These are phyloP conservation scores for Dynastes maya DNA, from an alignment of 2,888 invertebrate species.

Conservation along the genomic window DNA sequence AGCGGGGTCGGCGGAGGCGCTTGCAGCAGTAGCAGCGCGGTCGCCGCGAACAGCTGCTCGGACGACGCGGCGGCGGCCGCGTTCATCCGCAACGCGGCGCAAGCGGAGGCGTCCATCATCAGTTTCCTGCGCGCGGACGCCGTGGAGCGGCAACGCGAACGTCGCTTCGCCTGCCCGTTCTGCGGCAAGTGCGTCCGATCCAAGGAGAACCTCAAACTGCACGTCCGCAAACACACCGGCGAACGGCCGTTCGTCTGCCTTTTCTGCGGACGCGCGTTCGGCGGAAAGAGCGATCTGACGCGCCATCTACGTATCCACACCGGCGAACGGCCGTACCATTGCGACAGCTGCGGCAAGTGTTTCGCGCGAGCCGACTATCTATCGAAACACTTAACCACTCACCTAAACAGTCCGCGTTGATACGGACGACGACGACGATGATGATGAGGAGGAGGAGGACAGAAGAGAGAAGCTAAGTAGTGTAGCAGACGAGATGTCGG, in stretches of 20 bases:
- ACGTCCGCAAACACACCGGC: conserved; percentile 90
- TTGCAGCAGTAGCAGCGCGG: conserved; percentile 67
- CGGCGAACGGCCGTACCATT: conserved; percentile 91
- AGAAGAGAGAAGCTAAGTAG: neutral
- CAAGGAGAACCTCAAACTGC: conserved; percentile 90
- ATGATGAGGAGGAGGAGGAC: neutral
- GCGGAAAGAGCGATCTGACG: conserved; percentile 90
- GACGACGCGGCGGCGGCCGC: conserved; percentile 68
- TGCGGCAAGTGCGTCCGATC: conserved; percentile 92
- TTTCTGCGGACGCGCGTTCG: conserved; percentile 91
- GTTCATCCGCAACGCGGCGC: conserved; percentile 70
- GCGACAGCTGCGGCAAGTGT: conserved; percentile 93
- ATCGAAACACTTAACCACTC: conserved; percentile 92
- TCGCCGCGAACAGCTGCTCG: conserved; percentile 60
- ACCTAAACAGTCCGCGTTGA: conserved; percentile 83
- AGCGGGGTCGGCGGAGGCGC: conserved; percentile 63
- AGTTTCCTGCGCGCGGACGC: conserved; percentile 79
- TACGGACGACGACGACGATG: conserved; percentile 21
- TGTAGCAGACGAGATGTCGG: too few species aligned
- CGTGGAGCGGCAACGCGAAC: conserved; percentile 78
- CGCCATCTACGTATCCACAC: conserved; percentile 91
- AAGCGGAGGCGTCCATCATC: conserved; percentile 73
- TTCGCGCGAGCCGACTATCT: conserved; percentile 93
- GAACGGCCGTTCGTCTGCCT: conserved; percentile 93
- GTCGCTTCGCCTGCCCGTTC: conserved; percentile 89